Evolutionary conservation across 92 coral and sea anemone genomes (phyloP), one percentile per base, ranked within the genome.

Genomic region (Zoanthus sansibaricus): DNA sequence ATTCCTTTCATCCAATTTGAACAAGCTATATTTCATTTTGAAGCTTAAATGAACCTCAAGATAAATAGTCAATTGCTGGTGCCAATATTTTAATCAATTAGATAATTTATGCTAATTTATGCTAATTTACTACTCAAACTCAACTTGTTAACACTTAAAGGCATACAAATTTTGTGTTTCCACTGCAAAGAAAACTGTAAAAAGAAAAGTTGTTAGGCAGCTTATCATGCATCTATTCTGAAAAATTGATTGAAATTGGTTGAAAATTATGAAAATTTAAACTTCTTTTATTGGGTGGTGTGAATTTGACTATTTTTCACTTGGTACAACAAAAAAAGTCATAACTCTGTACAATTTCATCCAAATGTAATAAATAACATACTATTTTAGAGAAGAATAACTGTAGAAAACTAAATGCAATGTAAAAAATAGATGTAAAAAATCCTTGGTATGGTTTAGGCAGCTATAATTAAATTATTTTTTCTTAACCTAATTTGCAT

Each of bases 31-130:
- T 66, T n/a, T 84, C 72, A 55, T 84, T 84, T 84, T 84, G 45
- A 84, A 84, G 88, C 82, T 84, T 14, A 84, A 52, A 48, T 84
- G 88, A 78, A 84, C 88, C 12, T 69, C 68, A 84, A 71, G 48
- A 37, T 30, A 61, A 16, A 25, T 61, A 25, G 20, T 12, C 20
- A 61, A 61, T 61, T 12, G 20, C 69, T 20, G 69, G 11, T 61
- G 69, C 16, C 69, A 61, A 61, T 8, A 1, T 61, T 33, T 61
- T 61, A 61, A 18, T 67, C 21, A 18, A 20, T 67, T 67, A 67
- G 72, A 20, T 20, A 66, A 18, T 66, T 5, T 6, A n/a, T 66
- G 44, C 71, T 66, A 66, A 66, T 66, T 66, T 67, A 61, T 61
- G 17, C 20, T 61, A 61, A 61, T 16, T 61, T 61, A 12, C 20